Conservation (phyloP, 2,888 invertebrate species). For the Leptogaster cylindrica region DNA sequence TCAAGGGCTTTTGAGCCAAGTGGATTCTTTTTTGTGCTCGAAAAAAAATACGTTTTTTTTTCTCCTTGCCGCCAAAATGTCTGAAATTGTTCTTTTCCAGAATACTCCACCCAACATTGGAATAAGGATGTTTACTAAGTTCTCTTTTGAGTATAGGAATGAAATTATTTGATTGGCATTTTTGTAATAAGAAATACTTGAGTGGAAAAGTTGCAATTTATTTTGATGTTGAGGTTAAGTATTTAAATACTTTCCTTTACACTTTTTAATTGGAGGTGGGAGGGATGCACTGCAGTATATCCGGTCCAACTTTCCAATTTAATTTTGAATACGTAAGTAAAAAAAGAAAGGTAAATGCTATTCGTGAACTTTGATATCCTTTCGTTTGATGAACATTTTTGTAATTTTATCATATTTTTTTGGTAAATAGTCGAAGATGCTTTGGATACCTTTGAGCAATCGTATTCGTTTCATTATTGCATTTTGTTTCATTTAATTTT, state of each 20-base stretch:
- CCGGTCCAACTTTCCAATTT: no score
- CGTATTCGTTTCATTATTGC: no score
- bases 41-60: slow-evolving; percentile 32
- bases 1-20: slow-evolving; percentile 47
- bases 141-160: slow-evolving; percentile 34
- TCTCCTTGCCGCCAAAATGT: slow-evolving; percentile 44
- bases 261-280: slow-evolving; percentile 23
- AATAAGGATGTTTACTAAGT: slow-evolving; percentile 29
- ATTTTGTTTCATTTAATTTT: no score
- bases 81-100: slow-evolving; percentile 46
- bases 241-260: slow-evolving; percentile 26
- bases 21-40: slow-evolving; percentile 43
- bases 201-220: slow-evolving; percentile 39
- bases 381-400: no score
- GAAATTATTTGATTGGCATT: slow-evolving; percentile 47
- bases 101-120: neutral
- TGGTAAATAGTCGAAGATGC: no score
- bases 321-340: no score
- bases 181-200: slow-evolving; percentile 38
- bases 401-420: no score
- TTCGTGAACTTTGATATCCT: no score
- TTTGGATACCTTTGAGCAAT: no score
- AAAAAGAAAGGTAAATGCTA: no score
- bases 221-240: slow-evolving; percentile 38
- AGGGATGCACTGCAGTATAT: no score